Conservation (phyloP, 1,140 invertebrate genomes). For the Drosophila nigrodunni region DNA sequence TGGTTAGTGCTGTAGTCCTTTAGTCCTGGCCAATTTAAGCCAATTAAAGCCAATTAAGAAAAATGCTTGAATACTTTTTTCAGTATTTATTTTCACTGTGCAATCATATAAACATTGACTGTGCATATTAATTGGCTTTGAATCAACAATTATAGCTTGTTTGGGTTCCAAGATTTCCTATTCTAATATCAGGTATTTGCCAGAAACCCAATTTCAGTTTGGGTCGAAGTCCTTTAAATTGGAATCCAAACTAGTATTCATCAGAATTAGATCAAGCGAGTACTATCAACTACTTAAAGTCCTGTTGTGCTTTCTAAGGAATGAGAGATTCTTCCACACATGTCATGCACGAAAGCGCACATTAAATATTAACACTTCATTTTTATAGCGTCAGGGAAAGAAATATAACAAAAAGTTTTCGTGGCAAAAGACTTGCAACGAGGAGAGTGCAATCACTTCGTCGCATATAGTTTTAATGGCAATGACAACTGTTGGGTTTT, state of each 20-base stretch:
- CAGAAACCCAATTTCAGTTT: not conserved
- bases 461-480: slow-evolving; percentile 79
- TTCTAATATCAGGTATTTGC: slow-evolving; percentile 10
- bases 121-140: slow-evolving; percentile 30
- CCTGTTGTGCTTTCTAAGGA: not conserved
- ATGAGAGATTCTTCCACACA: slow-evolving; percentile 39
- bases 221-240: slow-evolving; percentile 7
- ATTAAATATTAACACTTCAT: slow-evolving; percentile 84
- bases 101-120: slow-evolving; percentile 14
- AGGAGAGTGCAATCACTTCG: slow-evolving; percentile 73
- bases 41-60: slow-evolving; percentile 75
- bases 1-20: slow-evolving; percentile 5
- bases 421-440: slow-evolving; percentile 8
- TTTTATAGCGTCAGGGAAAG: slow-evolving; percentile 64
- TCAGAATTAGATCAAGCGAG: slow-evolving; percentile 14
- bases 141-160: slow-evolving; percentile 33
- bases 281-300: slow-evolving; percentile 31
- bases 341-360: slow-evolving; percentile 81
- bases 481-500: slow-evolving; percentile 76
- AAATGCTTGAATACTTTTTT: slow-evolving; percentile 32
- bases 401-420: slow-evolving; percentile 36
- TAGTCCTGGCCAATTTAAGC: slow-evolving; percentile 47
- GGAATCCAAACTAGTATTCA: slow-evolving; percentile 6
- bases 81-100: not conserved
- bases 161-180: not conserved